Evolutionary conservation across 2,888 invertebrate species (phyloP).

Genomic region (Papilio demoleus): DNA sequence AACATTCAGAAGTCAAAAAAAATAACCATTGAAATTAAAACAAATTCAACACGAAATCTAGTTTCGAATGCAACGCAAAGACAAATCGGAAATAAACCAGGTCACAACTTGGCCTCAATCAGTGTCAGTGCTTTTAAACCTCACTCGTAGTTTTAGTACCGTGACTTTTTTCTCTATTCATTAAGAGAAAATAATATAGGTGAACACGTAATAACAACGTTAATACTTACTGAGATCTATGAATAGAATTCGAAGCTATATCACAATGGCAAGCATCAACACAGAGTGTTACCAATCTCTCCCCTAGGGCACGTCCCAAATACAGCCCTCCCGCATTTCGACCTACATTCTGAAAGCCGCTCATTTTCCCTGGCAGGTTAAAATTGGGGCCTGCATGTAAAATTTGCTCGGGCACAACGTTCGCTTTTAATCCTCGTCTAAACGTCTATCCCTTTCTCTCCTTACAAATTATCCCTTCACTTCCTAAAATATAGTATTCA

Average conservation of each 20-base stretch:
- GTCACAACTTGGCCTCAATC: constrained; percentile 33
- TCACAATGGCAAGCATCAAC: constrained; percentile 26
- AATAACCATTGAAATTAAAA: not conserved
- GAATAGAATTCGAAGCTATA: constrained; percentile 21
- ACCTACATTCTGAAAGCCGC: constrained; percentile 75
- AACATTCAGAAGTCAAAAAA: not conserved
- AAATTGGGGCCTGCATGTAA: constrained; percentile 77
- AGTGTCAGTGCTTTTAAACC: constrained; percentile 28
- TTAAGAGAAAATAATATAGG: constrained; percentile 14
- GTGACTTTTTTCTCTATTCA: constrained; percentile 9
- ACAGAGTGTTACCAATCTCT: constrained; percentile 43
- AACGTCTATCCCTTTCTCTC: constrained; percentile 53
- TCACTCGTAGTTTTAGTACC: constrained; percentile 17
- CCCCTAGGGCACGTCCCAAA: constrained; percentile 77
- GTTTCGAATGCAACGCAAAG: constrained; percentile 26
- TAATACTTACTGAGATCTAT: constrained; percentile 4
- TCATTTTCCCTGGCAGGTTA: constrained; percentile 74
- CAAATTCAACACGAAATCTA: constrained; percentile 9
- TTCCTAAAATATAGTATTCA: constrained; percentile 31
- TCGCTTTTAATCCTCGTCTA: constrained; percentile 47
- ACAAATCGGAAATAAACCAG: constrained; percentile 27
- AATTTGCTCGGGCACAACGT: constrained; percentile 66
- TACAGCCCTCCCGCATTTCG: constrained; percentile 75
- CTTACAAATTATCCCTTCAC: constrained; percentile 41
- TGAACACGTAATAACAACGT: constrained; percentile 7